Base-by-base conservation (phyloP, 1,140 invertebrate species). In the Pentalonia nigronervosa region DNA sequence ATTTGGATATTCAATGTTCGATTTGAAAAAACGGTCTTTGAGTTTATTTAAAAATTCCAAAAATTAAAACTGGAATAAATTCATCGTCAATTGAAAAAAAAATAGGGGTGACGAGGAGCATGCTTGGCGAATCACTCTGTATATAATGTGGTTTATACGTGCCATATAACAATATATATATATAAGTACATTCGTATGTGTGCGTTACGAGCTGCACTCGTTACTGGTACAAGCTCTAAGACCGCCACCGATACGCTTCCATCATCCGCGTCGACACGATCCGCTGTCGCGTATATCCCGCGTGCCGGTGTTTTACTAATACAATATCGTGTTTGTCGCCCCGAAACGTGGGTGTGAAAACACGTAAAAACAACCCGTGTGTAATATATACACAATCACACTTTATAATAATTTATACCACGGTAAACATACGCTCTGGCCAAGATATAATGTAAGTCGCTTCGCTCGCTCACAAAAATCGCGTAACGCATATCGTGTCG, bases 331-430 rank as follows among this genome's bases (percentile, higher is more conserved):
- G n/a, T 88, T n/a, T n/a, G 48, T 87, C 23, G 8, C 41, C 25
- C 41, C 50, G 36, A 81, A 45, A 76, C 90, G 90, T 91, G 90
- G 90, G 90, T 67, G 90, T 91, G 45, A 48, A 81, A 91, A 76
- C 41, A 45, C 14, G 4, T 81, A 48, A n/a, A 86, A 50, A 50
- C n/a, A n/a, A 50, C 48, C 48, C 48, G 17, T 17, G 6, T n/a
- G 60, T 36, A 34, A 36, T 81, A 36, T 81, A 36, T 81, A 81
- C n/a, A 81, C 17, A 36, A 36, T 41, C 41, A 41, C 41, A 4
- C 4, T 2, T 41, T 41, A 41, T 41, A 41, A 41, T 41, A 41
- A 36, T 81, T n/a, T n/a, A 41, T 81, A 20, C 20, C 30, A 81
- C 7, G n/a, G 76, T 36, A 81, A 81, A 34, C 21, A 41, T 36